Base-by-base conservation (phyloP, 2,797 vertebrate species). In the Enteromius viviparus region DNA sequence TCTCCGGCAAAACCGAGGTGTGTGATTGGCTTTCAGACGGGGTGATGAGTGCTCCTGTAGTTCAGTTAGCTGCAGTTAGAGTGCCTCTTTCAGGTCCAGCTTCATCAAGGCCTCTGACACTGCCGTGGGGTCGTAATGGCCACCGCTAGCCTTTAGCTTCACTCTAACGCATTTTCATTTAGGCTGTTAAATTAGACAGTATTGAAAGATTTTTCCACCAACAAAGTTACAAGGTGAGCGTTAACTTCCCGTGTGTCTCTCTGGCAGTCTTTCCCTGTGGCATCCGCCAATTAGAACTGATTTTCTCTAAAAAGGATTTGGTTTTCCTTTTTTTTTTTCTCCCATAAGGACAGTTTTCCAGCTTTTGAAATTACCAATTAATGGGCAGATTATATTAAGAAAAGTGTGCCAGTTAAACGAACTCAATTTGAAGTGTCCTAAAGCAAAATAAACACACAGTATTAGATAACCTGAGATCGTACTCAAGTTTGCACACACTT, bases 181-280 rank as follows among this genome's bases (percentile, higher is more conserved):
- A 55, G 60, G 60, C 77, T 84, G 69, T 51, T 84, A 76, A 81
- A 81, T 80, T 80, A 76, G 47, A 75, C 47, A 3, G 49, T 17
- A 29, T 60, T 76, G 53, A 7, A 68, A 64, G 64, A 70, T 42
- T 80, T 76, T 19, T 85, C 62, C 37, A 75, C 71, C 78, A 76
- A 68, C 49, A 60, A 85, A 81, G 65, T 74, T 21, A 8, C n/a
- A 37, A 74, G 47, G 60, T 68, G 81, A 76, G 72, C 10, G 21
- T 85, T 72, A 68, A 85, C 89, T 93, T 91, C 90, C 84, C 11
- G 53, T 87, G 84, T 88, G 83, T 90, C 37, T 87, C 89, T 90
- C 89, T 29, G 45, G 9, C 37, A 19, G 78, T 82, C 71, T 70
- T 60, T 66, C 23, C 68, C 83, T 66, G 21, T 65, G 70, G 68